phyloP scores from a whole-genome alignment of 2,797 vertebrate species.

The Moxostoma hubbsi region DNA sequence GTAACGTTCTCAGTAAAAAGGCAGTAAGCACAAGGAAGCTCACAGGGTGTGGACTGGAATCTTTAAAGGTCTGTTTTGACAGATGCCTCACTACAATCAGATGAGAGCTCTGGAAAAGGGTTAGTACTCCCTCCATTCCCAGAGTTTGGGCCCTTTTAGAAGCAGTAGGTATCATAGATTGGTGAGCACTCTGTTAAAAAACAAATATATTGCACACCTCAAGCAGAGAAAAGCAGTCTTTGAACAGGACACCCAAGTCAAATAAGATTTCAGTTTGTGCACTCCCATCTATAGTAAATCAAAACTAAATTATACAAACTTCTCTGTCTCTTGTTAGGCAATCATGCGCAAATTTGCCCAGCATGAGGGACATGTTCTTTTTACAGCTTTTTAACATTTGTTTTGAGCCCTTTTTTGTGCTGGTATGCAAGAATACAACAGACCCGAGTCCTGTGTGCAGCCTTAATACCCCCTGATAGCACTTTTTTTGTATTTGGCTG shows the following conservation, averaged over 20 bases:
- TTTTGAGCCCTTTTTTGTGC: slow-evolving; percentile 32
- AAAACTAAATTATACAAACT: background rate
- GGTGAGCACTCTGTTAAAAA: slow-evolving; percentile 43
- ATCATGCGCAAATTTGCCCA: background rate
- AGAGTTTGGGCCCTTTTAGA: slow-evolving; percentile 62
- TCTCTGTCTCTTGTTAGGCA: background rate
- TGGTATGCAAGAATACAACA: slow-evolving; percentile 37
- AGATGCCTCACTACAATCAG: slow-evolving; percentile 53
- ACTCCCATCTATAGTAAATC: slow-evolving; percentile 14
- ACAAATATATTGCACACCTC: slow-evolving; percentile 72
- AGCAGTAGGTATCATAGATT: slow-evolving; percentile 46
- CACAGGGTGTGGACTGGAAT: slow-evolving; percentile 38
- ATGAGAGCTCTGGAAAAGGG: slow-evolving; percentile 36
- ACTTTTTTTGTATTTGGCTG: slow-evolving; percentile 20
- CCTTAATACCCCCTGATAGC: slow-evolving; percentile 24
- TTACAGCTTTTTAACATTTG: background rate
- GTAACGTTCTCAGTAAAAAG: slow-evolving; percentile 57
- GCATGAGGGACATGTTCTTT: background rate
- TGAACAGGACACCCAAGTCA: slow-evolving; percentile 37
- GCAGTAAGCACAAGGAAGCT: slow-evolving; percentile 33
- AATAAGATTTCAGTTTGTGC: slow-evolving; percentile 8
- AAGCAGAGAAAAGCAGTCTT: slow-evolving; percentile 48
- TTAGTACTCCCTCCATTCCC: slow-evolving; percentile 24
- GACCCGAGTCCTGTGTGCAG: slow-evolving; percentile 15
- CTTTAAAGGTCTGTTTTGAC: slow-evolving; percentile 37